Conservation (phyloP, 2,113 vertebrate genomes). For the Callopanchax toddi region DNA sequence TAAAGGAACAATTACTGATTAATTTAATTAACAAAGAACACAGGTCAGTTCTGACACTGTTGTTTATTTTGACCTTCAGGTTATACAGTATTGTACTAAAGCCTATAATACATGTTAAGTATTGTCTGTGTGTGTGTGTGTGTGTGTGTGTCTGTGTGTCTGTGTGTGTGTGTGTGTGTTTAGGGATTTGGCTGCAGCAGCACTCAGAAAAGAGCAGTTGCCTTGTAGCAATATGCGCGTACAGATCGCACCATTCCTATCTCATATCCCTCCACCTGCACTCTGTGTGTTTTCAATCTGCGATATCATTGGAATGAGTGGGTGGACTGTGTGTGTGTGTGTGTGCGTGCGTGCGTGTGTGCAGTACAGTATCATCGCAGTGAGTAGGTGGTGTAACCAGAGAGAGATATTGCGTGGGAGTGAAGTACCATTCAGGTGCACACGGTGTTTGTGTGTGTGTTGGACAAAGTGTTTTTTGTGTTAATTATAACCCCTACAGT, state of each 20-base stretch:
- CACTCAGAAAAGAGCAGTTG: slow-evolving; percentile 62
- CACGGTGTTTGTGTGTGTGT: slow-evolving; percentile 50
- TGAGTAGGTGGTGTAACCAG: slow-evolving; percentile 73
- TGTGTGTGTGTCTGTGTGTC: slow-evolving; percentile 37
- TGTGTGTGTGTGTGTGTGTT: slow-evolving; percentile 27
- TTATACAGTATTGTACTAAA: slow-evolving; percentile 9
- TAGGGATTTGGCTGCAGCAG: slow-evolving; percentile 47
- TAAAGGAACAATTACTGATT: neutral
- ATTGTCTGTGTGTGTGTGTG: slow-evolving; percentile 33
- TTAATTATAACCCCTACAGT: slow-evolving; percentile 45
- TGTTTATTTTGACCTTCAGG: slow-evolving; percentile 39
- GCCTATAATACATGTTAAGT: slow-evolving; percentile 26
- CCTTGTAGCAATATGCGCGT: slow-evolving; percentile 64
- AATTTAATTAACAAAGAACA: neutral
- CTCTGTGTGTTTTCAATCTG: slow-evolving; percentile 61
- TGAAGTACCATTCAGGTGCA: slow-evolving; percentile 70
- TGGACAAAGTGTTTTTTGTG: slow-evolving; percentile 35
- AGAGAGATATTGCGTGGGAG: slow-evolving; percentile 72
- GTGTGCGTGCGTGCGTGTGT: slow-evolving; percentile 26
- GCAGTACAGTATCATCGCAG: slow-evolving; percentile 51
- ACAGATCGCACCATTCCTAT: slow-evolving; percentile 38
- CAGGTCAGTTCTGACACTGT: slow-evolving; percentile 1
- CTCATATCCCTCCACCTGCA: slow-evolving; percentile 50
- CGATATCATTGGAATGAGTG: slow-evolving; percentile 62
- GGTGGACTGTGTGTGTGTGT: slow-evolving; percentile 52